phyloP scores from a whole-genome alignment of 2,797 vertebrate genomes.

The Galagoides demidoff region DNA sequence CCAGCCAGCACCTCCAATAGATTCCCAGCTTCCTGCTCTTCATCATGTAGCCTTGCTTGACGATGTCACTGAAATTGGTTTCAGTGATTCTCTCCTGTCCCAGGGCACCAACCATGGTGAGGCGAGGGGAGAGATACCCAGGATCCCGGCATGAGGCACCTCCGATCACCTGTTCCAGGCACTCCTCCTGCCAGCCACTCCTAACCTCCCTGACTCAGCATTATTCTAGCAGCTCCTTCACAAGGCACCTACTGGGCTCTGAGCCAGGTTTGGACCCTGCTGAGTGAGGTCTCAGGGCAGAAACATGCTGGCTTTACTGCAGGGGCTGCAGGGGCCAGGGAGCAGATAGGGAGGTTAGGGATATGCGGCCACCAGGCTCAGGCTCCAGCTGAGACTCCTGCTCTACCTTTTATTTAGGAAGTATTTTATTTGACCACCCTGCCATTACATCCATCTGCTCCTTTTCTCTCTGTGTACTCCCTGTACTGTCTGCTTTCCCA shows the following conservation, averaged over 20 bases:
- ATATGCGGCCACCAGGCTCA: too few relatives aligned
- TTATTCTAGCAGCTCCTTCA: conserved; percentile 74
- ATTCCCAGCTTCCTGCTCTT: conserved; percentile 98
- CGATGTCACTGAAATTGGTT: conserved; percentile 97
- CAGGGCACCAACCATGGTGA: conserved; percentile 26
- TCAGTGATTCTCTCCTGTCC: conserved; percentile 89
- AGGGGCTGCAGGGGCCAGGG: too few relatives aligned
- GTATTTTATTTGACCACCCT: background rate
- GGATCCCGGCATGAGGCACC: conserved; percentile 60
- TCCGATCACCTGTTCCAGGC: conserved; percentile 79
- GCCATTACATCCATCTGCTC: background rate
- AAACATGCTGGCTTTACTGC: too few relatives aligned
- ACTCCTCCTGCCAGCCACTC: background rate
- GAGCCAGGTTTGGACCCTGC: too few relatives aligned
- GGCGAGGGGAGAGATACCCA: conserved; percentile 34
- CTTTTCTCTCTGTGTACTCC: background rate
- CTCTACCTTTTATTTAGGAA: background rate
- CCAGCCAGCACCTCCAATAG: conserved; percentile 97
- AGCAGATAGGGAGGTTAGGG: too few relatives aligned
- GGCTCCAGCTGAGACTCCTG: too few relatives aligned
- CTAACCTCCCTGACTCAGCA: conserved; percentile 74
- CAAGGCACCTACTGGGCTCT: conserved; percentile 45
- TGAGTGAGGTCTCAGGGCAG: too few relatives aligned
- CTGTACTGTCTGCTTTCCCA: background rate
- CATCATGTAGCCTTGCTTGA: conserved; percentile 99